Evolutionary conservation across 2,888 invertebrate genomes (phyloP).

Genomic region (Cyclophora albipunctata): DNA sequence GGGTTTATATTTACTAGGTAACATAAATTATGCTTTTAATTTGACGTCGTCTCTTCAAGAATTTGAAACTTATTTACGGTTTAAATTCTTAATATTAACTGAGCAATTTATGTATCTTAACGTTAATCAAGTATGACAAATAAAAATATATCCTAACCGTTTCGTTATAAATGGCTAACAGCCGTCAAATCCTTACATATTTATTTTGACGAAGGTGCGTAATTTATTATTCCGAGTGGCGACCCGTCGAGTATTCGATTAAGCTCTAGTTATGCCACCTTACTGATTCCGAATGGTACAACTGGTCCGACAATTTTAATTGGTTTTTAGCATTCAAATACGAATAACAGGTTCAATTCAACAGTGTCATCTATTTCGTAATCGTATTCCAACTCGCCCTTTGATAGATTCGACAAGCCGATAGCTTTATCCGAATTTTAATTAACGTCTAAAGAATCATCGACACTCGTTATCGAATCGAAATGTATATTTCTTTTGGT

Average conservation of each 20-base stretch:
- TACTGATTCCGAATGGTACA: constrained; percentile 21
- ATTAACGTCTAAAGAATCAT: constrained; percentile 42
- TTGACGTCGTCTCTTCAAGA: too few relatives aligned
- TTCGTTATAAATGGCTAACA: constrained; percentile 31
- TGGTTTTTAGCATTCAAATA: constrained; percentile 49
- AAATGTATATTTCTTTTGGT: constrained; percentile 33
- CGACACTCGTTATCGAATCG: constrained; percentile 36
- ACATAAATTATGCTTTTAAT: too few relatives aligned
- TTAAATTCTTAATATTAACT: too few relatives aligned
- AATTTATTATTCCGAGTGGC: constrained; percentile 50
- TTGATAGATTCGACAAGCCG: constrained; percentile 24
- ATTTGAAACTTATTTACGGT: too few relatives aligned
- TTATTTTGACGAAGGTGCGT: constrained; percentile 41
- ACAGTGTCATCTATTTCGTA: constrained; percentile 26
- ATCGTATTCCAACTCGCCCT: constrained; percentile 19
- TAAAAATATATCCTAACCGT: constrained; percentile 21
- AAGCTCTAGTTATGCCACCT: constrained; percentile 36
- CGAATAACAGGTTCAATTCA: constrained; percentile 39
- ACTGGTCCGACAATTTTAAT: constrained; percentile 52
- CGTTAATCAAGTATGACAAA: background rate
- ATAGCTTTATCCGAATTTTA: constrained; percentile 38
- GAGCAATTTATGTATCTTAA: too few relatives aligned
- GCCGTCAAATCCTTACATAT: constrained; percentile 33
- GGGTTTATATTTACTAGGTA: constrained; percentile 4
- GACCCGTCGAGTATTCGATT: constrained; percentile 30